These are phyloP conservation scores for Silurus aristotelis DNA, from an alignment of 2,797 vertebrate genomes.

Conservation along the genomic window DNA sequence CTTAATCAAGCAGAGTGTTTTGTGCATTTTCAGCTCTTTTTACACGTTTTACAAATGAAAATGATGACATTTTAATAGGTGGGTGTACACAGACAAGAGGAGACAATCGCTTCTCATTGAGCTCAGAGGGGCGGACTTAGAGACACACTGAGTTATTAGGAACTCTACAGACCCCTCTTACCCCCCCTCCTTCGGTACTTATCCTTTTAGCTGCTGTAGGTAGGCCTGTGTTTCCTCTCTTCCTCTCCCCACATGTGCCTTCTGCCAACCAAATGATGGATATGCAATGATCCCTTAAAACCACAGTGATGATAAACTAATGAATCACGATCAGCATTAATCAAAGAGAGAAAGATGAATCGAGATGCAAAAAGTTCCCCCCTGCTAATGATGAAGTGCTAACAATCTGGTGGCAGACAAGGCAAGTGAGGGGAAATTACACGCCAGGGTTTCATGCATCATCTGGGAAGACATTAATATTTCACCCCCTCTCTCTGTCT, in stretches of 20 bases:
- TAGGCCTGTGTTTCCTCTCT: constrained; percentile 23
- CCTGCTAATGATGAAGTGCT: constrained; percentile 98
- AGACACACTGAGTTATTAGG: constrained; percentile 70
- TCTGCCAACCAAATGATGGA: constrained; percentile 70
- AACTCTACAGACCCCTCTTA: constrained; percentile 21
- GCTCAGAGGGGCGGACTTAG: constrained; percentile 56
- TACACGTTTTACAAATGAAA: constrained; percentile 65
- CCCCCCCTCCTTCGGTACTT: not conserved
- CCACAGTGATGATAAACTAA: constrained; percentile 97
- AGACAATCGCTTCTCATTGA: constrained; percentile 70
- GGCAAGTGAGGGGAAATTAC: constrained; percentile 95
- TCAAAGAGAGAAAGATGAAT: constrained; percentile 95
- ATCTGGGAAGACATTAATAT: constrained; percentile 99
- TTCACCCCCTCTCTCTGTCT: constrained; percentile 60
- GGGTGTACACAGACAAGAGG: constrained; percentile 64
- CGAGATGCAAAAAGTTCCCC: constrained; percentile 92
- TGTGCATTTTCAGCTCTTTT: constrained; percentile 59
- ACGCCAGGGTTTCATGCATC: constrained; percentile 98
- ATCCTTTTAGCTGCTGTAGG: constrained; percentile 54
- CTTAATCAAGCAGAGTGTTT: constrained; percentile 55
- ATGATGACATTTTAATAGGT: constrained; percentile 72
- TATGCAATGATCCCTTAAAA: constrained; percentile 92
- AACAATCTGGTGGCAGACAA: constrained; percentile 97
- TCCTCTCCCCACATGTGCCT: constrained; percentile 29
- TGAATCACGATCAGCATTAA: constrained; percentile 98